phyloP scores from a whole-genome alignment of 2,113 vertebrate species.

The Oriolus oriolus region DNA sequence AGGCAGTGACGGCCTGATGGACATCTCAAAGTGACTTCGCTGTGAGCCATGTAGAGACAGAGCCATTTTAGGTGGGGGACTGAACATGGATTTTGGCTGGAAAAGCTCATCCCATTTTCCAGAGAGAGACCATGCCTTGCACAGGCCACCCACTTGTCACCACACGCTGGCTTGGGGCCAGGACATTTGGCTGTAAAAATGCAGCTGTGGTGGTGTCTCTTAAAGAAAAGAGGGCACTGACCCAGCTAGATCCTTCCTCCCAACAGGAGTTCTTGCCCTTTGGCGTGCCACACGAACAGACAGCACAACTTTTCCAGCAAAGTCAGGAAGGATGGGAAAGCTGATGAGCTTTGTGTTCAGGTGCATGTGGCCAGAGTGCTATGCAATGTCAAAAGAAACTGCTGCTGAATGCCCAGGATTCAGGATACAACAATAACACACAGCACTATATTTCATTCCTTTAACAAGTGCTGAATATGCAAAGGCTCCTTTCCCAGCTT shows the following conservation, averaged over 20 bases:
- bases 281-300: fast-evolving
- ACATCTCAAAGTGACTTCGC: neutral
- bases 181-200: neutral
- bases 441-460: neutral
- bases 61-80: neutral
- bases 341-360: neutral
- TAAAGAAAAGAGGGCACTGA: neutral
- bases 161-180: neutral
- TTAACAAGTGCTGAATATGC: conserved; percentile 55
- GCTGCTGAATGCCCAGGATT: neutral
- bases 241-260: neutral
- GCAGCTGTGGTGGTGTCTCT: neutral
- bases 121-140: neutral
- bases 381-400: neutral
- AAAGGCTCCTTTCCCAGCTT: conserved; percentile 54
- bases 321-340: neutral
- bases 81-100: neutral
- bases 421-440: neutral
- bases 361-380: neutral
- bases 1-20: neutral
- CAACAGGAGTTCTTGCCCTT: neutral
- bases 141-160: neutral
- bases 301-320: neutral
- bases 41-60: neutral
- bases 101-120: neutral